Base-by-base conservation (phyloP, 2,888 invertebrate genomes). In the Masnerella sp. region DNA sequence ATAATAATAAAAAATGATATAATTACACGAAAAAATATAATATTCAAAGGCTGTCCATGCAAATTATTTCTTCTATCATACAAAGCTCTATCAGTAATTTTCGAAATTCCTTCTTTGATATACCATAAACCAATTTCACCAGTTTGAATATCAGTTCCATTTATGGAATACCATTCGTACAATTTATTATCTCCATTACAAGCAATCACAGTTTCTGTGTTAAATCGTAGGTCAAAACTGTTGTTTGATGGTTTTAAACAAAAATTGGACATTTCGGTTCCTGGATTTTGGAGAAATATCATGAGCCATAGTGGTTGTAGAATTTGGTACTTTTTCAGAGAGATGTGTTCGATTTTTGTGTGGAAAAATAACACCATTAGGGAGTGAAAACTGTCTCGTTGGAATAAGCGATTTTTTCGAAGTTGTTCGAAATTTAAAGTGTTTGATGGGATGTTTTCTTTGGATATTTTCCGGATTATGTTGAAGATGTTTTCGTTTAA, bases 121-220 rank as follows among this genome's bases (percentile, higher is more conserved):
- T 42, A 1, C 42, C 42, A 42, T 51, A 9, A 12, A 5, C 47
- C 59, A 28, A 61, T 1, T 9, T 15, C 8, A 18, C 30, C 25
- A 17, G 18, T 3, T 12, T 18, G 25, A 1, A 61, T 7, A 18
- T 61, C 59, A 2, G 22, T 38, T 1, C 38, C 47, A 28, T 47
- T 47, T 8, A 61, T 1, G 0, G 59, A 61, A 38, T 61, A 61
- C 59, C 59, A 61, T 28, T 61, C 59, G 2, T 28, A 25, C 5
- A 61, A 28, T n/a, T 1, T 34, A 1, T 14, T 17, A 17, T 47
- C 38, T 17, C 28, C 14, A 28, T 7, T 2, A n/a, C 59, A 61
- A 0, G 28, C 12, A 12, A 61, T 30, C 14, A 61, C 2, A 2
- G 47, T 61, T 28, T 47, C 38, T 15, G 47, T n/a, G 30, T 47